Percentiles rank a stretch among this genome's conserved stretches.
phyloP scores from a whole-genome alignment of 2,113 vertebrate species.

The Phaethornis superciliosus region DNA sequence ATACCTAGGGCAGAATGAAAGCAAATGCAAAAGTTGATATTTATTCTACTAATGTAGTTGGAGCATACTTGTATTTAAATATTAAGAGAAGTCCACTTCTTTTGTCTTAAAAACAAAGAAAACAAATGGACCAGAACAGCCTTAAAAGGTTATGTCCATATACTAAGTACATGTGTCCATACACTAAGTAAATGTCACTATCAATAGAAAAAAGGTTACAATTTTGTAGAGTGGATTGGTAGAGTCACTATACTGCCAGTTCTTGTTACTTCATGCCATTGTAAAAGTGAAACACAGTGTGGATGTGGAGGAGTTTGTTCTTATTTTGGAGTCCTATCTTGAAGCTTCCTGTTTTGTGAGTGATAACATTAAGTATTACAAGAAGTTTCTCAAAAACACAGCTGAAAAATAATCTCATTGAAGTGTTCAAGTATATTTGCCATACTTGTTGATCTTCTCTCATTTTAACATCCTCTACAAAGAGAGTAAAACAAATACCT shows the following conservation, averaged over 20 bases:
- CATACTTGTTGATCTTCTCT: neutral
- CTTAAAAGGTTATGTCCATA: neutral
- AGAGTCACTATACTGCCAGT: neutral
- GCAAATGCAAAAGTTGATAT: neutral
- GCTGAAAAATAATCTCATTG: neutral
- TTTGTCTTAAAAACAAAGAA: neutral
- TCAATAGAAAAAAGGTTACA: neutral
- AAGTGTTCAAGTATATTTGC: neutral
- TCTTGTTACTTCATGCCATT: neutral
- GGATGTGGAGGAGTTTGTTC: neutral
- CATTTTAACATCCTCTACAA: neutral
- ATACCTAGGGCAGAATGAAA: neutral
- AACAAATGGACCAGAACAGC: neutral
- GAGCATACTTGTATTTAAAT: neutral
- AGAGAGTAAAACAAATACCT: neutral
- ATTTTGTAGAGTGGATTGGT: neutral
- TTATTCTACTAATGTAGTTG: neutral
- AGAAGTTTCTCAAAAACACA: neutral
- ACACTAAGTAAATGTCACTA: neutral
- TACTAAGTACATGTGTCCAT: neutral
- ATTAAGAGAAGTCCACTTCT: neutral
- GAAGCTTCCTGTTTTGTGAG: slow-evolving; percentile 41
- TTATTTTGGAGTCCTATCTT: neutral
- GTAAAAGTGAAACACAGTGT: slow-evolving; percentile 16
- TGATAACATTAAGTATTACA: neutral